Base-by-base conservation (phyloP, 2,888 invertebrate genomes). In the Sinelater perroti region DNA sequence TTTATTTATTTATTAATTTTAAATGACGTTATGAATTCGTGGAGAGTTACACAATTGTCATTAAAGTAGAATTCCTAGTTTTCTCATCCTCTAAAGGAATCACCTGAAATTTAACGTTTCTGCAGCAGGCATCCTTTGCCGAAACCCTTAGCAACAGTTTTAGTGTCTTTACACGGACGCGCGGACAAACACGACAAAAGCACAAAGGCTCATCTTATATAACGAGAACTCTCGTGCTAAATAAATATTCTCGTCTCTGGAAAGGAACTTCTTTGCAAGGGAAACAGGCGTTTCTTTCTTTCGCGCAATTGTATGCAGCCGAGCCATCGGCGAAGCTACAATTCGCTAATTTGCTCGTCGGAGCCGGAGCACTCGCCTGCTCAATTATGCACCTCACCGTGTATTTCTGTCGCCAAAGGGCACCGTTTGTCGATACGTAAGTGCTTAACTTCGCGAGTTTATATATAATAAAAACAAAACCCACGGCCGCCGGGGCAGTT, bases 181-280 rank as follows among this genome's bases (percentile, higher is more conserved):
- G 35, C 42, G 38, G 40, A 55, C 36, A 54, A 47, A 45, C 31
- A 57, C 42, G 52, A 58, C 58, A 58, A 58, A 58, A 53, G 53
- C 53, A 52, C 58, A 53, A 53, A 58, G 33, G 42, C 51, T 53
- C 47, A 47, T 57, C 45, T 10, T 56, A 45, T 51, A 46, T 52
- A 57, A 58, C 58, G 42, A 52, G 58, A 33, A 56, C 51, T 49
- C 47, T 49, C 40, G 47, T 55, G 55, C 40, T 55, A 49, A 47
- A 49, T 55, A 55, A 55, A 55, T 54, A 54, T 54, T 54, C 54
- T 54, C 31, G 46, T 54, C 30, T n/a, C 20, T 18, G 13, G 28
- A 54, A 54, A 36, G 35, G 36, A 54, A 54, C 46, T 46, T 54
- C 46, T 44, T 44, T 46, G 24, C 46, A 54, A 30, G 16, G 17